Base-by-base conservation (phyloP, 2,888 invertebrate genomes). In the Leptinotarsa tumamoca region DNA sequence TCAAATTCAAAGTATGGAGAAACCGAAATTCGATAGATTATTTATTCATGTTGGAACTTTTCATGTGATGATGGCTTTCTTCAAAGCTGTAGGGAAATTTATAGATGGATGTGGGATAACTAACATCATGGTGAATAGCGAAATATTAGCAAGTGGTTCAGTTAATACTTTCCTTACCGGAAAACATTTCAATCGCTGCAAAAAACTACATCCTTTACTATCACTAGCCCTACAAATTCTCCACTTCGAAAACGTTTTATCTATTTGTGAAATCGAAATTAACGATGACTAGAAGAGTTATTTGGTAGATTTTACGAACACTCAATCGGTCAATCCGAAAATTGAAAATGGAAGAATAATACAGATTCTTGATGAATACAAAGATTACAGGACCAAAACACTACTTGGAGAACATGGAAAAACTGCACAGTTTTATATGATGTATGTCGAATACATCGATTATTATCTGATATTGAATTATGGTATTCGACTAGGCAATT, bases 401-500 rank as follows among this genome's bases (percentile, higher is more conserved):
- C 21, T 79, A 23, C 14, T 78, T 63, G 85, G 85, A 13, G 71
- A 81, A 14, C 80, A 83, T 68, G 85, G 85, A 4, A 83, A 83
- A 79, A 87, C 87, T 5, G 75, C 85, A 15, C 84, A 86, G 73
- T 84, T 81, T 77, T 85, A 83, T 72, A 79, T 83, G 68, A 81
- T 79, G 17, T 84, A 84, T 74, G 77, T 83, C 13, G 56, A 83
- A 50, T 77, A 83, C 3, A 68, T 85, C 5, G 76, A 83, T 72
- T 78, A 84, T 71, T 86, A 84, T 73, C 63, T 82, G 1, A 67
- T 77, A 13, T 77, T 86, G 10, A 21, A 23, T 23, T 75, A 79
- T 71, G 85, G 84, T 68, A 82, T 86, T 68, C 71, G 86, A 52
- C 82, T 78, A 50, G 78, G 80, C 13, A 78, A 87, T 79, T 82